Conservation (phyloP, 2,888 invertebrate species). For the Pristionchus maxplancki region DNA sequence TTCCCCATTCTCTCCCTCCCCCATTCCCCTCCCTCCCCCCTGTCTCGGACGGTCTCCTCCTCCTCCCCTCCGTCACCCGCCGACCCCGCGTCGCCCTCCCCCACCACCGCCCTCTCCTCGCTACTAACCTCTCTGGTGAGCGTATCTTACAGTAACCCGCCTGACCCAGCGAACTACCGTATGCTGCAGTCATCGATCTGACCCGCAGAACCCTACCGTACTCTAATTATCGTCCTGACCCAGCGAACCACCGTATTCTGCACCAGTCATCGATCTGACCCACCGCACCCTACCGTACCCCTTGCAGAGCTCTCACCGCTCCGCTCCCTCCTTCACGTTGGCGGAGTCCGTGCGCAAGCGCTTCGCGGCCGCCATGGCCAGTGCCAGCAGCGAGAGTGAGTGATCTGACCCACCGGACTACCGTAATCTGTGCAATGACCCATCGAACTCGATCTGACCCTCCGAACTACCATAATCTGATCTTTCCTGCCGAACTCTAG, state of each 20-base stretch:
- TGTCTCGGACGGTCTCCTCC: neutral
- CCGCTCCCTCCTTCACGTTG: neutral
- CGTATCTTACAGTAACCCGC: neutral
- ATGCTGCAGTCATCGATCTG: neutral
- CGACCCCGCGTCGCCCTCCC: neutral
- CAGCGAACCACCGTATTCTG: neutral
- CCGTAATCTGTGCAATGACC: neutral
- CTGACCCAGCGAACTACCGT: neutral
- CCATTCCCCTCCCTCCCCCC: neutral
- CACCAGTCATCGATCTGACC: neutral
- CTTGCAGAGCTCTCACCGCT: neutral
- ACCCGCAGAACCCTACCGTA: neutral
- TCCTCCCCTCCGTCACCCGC: neutral
- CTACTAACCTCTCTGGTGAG: neutral
- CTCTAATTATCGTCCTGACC: neutral
- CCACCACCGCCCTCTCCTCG: neutral
- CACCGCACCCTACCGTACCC: neutral
- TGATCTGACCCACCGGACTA: neutral
- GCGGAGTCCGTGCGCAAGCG: slow-evolving; percentile 18
- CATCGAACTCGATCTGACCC: neutral
- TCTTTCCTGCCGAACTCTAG: no score
- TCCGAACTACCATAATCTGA: neutral
- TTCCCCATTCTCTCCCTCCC: neutral
- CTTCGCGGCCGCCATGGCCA: slow-evolving; percentile 10
- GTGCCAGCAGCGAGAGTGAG: neutral